Conservation (phyloP, 1,140 invertebrate genomes). For the Tachypleus tridentatus region DNA sequence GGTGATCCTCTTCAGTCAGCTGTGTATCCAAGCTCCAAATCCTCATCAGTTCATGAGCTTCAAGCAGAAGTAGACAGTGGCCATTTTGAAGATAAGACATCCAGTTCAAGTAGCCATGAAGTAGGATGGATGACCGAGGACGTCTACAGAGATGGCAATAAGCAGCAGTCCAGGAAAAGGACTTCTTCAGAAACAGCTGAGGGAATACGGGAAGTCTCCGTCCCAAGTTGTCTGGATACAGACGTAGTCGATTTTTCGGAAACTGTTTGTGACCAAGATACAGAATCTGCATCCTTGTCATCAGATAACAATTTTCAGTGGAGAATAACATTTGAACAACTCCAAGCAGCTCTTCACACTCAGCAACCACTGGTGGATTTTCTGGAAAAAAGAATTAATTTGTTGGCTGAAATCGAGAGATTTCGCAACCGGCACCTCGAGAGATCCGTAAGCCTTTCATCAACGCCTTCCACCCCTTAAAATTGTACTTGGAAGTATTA, state of each 20-base stretch:
- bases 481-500: too few species aligned
- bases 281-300: constrained; percentile 16
- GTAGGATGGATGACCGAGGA: constrained; percentile 34
- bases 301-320: constrained; percentile 46
- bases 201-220: constrained; percentile 6
- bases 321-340: constrained; percentile 81
- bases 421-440: constrained; percentile 30
- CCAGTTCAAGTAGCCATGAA: constrained; percentile 4
- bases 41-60: constrained; percentile 1
- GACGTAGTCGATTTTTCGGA: not conserved
- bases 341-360: constrained; percentile 65
- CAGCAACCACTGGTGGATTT: constrained; percentile 59
- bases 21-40: not conserved
- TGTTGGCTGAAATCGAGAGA: constrained; percentile 41
- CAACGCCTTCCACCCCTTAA: too few species aligned
- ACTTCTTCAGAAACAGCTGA: constrained; percentile 1
- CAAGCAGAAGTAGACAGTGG: constrained; percentile 4
- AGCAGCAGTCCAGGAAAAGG: constrained; percentile 1
- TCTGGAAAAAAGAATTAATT: constrained; percentile 52
- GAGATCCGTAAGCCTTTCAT: constrained; percentile 1
- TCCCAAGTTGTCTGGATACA: constrained; percentile 4
- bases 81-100: constrained; percentile 4
- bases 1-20: constrained; percentile 3
- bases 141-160: not conserved
- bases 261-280: not conserved